phyloP scores from a whole-genome alignment of 2,797 vertebrate genomes.

The Tenualosa thibaudeaui region DNA sequence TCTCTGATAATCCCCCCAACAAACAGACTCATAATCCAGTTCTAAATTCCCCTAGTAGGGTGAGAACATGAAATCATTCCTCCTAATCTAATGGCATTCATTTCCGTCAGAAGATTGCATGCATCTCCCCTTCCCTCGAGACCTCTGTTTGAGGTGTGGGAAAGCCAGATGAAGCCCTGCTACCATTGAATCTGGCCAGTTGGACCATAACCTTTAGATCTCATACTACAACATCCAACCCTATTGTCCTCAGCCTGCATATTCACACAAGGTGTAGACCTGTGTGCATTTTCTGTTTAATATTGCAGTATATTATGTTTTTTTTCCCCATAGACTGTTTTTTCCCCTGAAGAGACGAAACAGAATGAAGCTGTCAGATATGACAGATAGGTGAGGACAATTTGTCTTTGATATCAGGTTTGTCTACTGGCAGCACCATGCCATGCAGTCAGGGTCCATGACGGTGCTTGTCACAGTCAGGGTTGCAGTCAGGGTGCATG shows the following conservation, averaged over 20 bases:
- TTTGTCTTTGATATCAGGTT: background rate
- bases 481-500: background rate
- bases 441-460: background rate
- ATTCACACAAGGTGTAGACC: background rate
- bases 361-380: background rate
- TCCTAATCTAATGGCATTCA: constrained; percentile 1
- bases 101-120: background rate
- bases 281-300: background rate
- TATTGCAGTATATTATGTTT: background rate
- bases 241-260: no score
- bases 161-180: background rate
- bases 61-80: background rate
- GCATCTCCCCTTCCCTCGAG: background rate
- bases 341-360: no score
- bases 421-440: background rate
- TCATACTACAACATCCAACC: background rate
- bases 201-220: background rate
- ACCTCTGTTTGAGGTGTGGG: background rate
- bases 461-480: no score
- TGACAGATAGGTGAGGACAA: background rate
- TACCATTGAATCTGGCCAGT: background rate
- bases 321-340: background rate
- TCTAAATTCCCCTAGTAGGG: background rate
- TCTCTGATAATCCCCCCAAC: background rate
- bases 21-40: constrained; percentile 1